These are phyloP conservation scores for Hydrolagus colliei DNA, from an alignment of 2,797 vertebrate species.

Conservation along the genomic window DNA sequence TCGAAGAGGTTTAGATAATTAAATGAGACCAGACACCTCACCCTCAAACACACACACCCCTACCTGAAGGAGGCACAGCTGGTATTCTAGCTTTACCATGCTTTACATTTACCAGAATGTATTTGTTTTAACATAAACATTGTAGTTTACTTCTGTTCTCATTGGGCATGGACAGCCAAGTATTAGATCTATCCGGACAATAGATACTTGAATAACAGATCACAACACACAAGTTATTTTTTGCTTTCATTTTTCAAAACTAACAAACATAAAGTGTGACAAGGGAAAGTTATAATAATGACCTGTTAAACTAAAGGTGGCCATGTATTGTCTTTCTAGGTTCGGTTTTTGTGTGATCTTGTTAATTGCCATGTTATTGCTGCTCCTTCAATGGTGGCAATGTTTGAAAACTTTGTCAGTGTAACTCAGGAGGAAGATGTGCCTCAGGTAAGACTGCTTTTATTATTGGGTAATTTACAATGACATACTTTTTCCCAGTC, in stretches of 20 bases:
- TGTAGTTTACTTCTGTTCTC: neutral
- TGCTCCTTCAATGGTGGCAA: slow-evolving; percentile 94
- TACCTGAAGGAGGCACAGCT: too few relatives aligned
- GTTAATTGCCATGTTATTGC: slow-evolving; percentile 98
- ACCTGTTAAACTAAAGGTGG: neutral
- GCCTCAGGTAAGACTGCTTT: slow-evolving; percentile 69
- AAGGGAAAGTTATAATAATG: too few relatives aligned
- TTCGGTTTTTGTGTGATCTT: slow-evolving; percentile 88
- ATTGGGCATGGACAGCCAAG: neutral
- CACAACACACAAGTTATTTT: too few relatives aligned
- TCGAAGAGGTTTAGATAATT: too few relatives aligned
- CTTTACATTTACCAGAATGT: neutral
- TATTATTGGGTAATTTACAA: neutral
- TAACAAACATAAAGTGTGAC: too few relatives aligned
- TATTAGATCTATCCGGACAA: too few relatives aligned
- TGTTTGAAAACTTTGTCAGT: slow-evolving; percentile 95
- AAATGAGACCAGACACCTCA: too few relatives aligned
- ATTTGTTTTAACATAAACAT: neutral
- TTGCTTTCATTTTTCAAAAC: too few relatives aligned
- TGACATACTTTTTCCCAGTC: neutral
- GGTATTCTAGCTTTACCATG: too few relatives aligned
- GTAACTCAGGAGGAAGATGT: slow-evolving; percentile 95
- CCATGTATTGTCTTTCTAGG: slow-evolving; percentile 51
- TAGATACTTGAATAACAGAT: too few relatives aligned
- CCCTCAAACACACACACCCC: too few relatives aligned